A percentile compares a stretch with the other conserved stretches of the same genome.
Conservation (phyloP, 1,140 invertebrate species). For the Orussus abietinus region DNA sequence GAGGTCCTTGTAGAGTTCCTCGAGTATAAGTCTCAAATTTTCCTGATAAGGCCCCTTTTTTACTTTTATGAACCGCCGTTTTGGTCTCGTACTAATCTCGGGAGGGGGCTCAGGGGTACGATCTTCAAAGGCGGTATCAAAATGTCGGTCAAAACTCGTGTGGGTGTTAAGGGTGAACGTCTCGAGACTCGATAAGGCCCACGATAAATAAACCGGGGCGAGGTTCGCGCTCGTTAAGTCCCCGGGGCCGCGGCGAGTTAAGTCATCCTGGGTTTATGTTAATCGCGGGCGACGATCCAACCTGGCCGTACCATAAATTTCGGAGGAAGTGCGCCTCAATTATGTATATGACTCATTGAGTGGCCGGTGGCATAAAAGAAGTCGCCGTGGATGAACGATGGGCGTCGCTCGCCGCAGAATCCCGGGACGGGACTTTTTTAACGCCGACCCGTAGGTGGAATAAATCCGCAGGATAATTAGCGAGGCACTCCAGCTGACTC, state of each 20-base stretch:
- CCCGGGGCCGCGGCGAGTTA: slow-evolving; percentile 25
- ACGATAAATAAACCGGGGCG: slow-evolving; percentile 32
- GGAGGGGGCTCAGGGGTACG: too few species aligned
- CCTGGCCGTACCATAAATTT: slow-evolving; percentile 35
- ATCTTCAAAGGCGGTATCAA: background rate
- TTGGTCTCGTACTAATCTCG: too few species aligned
- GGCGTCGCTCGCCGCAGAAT: slow-evolving; percentile 10
- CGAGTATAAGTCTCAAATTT: background rate
- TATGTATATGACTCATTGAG: slow-evolving; percentile 50
- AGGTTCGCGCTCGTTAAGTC: slow-evolving; percentile 41
- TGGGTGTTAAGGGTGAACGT: slow-evolving; percentile 10
- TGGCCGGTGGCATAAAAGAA: slow-evolving; percentile 44
- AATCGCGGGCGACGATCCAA: slow-evolving; percentile 25
- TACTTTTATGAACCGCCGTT: too few species aligned
- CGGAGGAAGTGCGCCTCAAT: slow-evolving; percentile 45
- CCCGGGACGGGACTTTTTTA: slow-evolving; percentile 1
- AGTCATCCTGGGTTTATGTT: slow-evolving; percentile 41
- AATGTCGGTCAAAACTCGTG: background rate
- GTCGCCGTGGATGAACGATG: too few species aligned
- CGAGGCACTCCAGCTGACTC: too few species aligned
- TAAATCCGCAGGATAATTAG: too few species aligned
- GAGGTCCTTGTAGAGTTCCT: too few species aligned
- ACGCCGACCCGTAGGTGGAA: too few species aligned
- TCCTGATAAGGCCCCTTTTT: background rate
- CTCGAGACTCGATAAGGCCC: slow-evolving; percentile 27